Base-by-base conservation (phyloP, 2,113 vertebrate genomes). In the Hippopotamus amphibius region DNA sequence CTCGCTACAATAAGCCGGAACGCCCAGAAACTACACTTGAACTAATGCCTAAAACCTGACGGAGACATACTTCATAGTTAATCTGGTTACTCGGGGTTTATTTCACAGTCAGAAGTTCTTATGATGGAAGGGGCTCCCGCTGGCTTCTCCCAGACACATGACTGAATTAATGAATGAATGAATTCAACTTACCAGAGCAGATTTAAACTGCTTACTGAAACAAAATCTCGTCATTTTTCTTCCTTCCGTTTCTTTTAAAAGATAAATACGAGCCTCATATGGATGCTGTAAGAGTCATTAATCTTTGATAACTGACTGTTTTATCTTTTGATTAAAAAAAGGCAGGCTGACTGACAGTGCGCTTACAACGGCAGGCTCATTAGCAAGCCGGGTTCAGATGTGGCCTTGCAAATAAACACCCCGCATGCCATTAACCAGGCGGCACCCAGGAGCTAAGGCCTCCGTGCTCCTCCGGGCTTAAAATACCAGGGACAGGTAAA, bases 71-170 rank as follows among this genome's bases (percentile, higher is more conserved):
- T 98, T 99, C 98, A 98, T 90, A 71, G 98, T 98, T 99, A 98
- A 98, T 98, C 98, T 98, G 98, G 98, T 98, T 98, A 98, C 93
- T 97, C 3, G 53, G 98, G 98, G 98, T 98, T 99, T 98, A 98
- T 98, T 99, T 98, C 99, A 97, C 98, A 98, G 98, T 98, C 96
- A 97, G 98, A 98, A 98, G 97, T 99, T 98, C 98, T 99, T 93
- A 97, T 95, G 92, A 97, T 98, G 98, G 97, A 98, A 97, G 97
- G 97, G 97, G 97, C 97, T 98, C 98, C 98, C 97, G 98, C 98
- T 98, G 98, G 96, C 97, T 98, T 97, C 98, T 98, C 97, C 97
- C 98, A 97, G 98, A 97, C 98, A 98, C 96, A 84, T 53, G 95
- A 96, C 98, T 96, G 98, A 98, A 97, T 98, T 98, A 98, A 98